Percentiles rank a stretch among this genome's conserved stretches.
phyloP scores from a whole-genome alignment of 2,888 invertebrate species.

The Amphipoea oculea region DNA sequence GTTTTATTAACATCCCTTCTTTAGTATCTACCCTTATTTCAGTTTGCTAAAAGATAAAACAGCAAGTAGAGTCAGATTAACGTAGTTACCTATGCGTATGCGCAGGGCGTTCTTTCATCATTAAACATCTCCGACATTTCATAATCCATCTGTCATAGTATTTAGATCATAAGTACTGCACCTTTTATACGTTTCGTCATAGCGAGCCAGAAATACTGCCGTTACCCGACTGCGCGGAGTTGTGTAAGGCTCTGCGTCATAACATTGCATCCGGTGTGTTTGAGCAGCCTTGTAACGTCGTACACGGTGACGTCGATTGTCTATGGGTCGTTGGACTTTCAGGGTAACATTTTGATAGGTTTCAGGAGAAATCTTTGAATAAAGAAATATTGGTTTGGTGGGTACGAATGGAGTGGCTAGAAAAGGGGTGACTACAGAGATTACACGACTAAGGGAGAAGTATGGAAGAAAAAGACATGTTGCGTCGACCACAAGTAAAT shows the following conservation, averaged over 20 bases:
- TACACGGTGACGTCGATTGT: conserved; percentile 39
- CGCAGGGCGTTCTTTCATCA: conserved; percentile 1
- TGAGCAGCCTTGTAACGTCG: conserved; percentile 26
- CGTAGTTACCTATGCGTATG: not conserved
- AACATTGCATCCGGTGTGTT: conserved; percentile 54
- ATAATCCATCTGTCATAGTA: conserved; percentile 43
- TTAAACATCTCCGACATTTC: conserved; percentile 11
- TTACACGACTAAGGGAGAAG: too few relatives aligned
- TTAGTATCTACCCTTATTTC: not conserved
- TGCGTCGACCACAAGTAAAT: too few relatives aligned
- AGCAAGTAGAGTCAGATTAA: not conserved
- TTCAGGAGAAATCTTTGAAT: not conserved
- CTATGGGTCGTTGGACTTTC: conserved; percentile 27
- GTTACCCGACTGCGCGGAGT: conserved; percentile 23
- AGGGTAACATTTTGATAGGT: conserved; percentile 1
- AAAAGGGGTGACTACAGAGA: too few relatives aligned
- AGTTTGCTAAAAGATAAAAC: not conserved
- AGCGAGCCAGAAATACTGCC: conserved; percentile 43
- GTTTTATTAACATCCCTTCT: not conserved
- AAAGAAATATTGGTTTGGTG: not conserved
- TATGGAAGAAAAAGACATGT: too few relatives aligned
- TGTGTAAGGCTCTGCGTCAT: conserved; percentile 47
- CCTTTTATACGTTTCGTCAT: conserved; percentile 25
- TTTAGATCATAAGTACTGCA: conserved; percentile 33
- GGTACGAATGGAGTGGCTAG: not conserved